A percentile compares a stretch with the other conserved stretches of the same genome.
phyloP scores from a whole-genome alignment of 2,113 vertebrate genomes.

The Heteronetta atricapilla region DNA sequence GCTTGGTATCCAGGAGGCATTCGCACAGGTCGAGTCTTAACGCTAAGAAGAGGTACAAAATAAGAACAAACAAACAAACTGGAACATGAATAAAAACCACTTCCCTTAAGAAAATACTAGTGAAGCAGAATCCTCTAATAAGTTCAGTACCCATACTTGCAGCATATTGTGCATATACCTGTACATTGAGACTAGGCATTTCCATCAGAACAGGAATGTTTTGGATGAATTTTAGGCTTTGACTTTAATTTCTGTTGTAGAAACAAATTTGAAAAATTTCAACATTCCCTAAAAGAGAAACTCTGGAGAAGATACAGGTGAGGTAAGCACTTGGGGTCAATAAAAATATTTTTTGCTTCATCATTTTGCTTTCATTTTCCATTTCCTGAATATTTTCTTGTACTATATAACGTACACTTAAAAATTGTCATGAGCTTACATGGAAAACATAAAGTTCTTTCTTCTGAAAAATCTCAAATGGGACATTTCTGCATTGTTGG shows the following conservation, averaged over 20 bases:
- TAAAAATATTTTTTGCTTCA: not conserved
- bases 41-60: conserved; percentile 70
- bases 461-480: not conserved
- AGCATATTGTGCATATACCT: not conserved
- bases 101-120: not conserved
- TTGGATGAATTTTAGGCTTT: not conserved
- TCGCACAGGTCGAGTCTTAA: conserved; percentile 87
- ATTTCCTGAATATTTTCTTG: not conserved
- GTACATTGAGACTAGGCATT: not conserved
- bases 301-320: not conserved
- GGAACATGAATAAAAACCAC: not conserved
- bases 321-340: not conserved
- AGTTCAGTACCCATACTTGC: not conserved
- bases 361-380: not conserved
- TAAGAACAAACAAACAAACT: not conserved
- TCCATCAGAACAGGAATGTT: not conserved
- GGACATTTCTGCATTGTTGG: not conserved
- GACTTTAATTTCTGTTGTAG: not conserved
- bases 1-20: conserved; percentile 96
- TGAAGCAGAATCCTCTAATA: not conserved
- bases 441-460: not conserved
- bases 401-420: not conserved
- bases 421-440: not conserved
- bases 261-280: not conserved
- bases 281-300: not conserved